Conservation (phyloP, 2,797 vertebrate genomes). For the Cygnus olor region DNA sequence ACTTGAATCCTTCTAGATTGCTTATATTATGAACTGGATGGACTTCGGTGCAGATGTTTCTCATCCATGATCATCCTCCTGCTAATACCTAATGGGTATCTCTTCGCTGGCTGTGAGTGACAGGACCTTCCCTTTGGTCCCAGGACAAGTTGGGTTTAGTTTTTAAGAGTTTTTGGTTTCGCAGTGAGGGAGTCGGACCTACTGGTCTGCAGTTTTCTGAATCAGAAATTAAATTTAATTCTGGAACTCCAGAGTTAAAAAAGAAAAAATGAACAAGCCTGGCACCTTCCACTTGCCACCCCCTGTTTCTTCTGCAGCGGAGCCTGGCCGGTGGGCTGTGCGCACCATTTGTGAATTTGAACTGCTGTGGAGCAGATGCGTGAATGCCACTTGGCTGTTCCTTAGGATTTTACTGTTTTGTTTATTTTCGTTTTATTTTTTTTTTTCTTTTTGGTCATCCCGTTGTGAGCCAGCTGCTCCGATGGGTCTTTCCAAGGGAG, state of each 20-base stretch:
- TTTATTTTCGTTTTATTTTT: not conserved
- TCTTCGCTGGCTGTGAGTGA: not conserved
- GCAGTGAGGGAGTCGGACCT: rapidly evolving
- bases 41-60: not conserved
- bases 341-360: rapidly evolving
- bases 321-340: not conserved
- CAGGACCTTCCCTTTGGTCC: not conserved
- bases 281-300: not conserved
- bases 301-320: rapidly evolving
- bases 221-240: not conserved
- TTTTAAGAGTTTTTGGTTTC: not conserved
- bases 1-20: not conserved
- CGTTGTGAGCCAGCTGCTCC: not conserved
- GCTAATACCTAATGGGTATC: not conserved
- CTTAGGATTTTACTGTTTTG: not conserved
- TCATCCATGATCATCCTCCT: not conserved
- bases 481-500: not conserved
- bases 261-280: not conserved
- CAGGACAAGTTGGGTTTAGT: rapidly evolving
- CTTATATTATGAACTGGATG: not conserved
- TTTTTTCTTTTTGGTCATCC: not conserved
- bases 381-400: not conserved
- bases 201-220: not conserved
- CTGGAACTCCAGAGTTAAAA: no score
- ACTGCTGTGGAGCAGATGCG: not conserved